Evolutionary conservation across 2,888 invertebrate genomes (phyloP).

Genomic region (Pseudococcus jackbeardsleyi): DNA sequence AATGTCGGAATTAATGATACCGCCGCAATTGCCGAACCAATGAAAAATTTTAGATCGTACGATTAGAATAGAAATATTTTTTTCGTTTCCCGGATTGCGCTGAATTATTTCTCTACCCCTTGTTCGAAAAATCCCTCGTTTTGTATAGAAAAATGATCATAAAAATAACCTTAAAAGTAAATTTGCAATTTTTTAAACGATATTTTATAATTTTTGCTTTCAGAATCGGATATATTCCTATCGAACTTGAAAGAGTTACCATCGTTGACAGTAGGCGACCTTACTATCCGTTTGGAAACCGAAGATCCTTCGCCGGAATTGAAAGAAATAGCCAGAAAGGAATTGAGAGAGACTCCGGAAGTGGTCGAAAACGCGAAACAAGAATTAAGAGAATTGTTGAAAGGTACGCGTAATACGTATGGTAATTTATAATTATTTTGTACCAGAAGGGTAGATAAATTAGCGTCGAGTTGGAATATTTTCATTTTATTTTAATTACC

Average conservation of each 20-base stretch:
- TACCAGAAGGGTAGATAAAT: not conserved
- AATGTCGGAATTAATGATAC: not conserved
- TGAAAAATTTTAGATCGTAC: not conserved
- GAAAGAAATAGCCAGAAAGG: slow-evolving; percentile 76
- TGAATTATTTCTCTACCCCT: too few relatives aligned
- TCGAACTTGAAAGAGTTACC: slow-evolving; percentile 68
- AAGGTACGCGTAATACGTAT: slow-evolving; percentile 71
- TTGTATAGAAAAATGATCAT: too few relatives aligned
- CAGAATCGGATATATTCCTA: slow-evolving; percentile 68
- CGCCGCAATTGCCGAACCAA: not conserved
- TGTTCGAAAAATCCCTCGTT: too few relatives aligned
- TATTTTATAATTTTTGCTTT: slow-evolving; percentile 52
- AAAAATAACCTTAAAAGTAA: not conserved
- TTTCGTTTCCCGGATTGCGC: not conserved
- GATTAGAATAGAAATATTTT: not conserved
- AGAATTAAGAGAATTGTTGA: slow-evolving; percentile 74
- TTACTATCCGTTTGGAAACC: slow-evolving; percentile 76
- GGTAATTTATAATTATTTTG: not conserved
- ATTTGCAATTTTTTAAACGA: not conserved
- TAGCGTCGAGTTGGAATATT: not conserved
- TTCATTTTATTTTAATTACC: slow-evolving; percentile 24
- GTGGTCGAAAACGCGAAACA: slow-evolving; percentile 74
- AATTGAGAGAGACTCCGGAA: slow-evolving; percentile 81
- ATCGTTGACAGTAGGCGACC: slow-evolving; percentile 73
- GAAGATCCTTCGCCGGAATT: slow-evolving; percentile 75